phyloP scores from a whole-genome alignment of 2,888 invertebrate genomes.

The Tetragnatha montana region DNA sequence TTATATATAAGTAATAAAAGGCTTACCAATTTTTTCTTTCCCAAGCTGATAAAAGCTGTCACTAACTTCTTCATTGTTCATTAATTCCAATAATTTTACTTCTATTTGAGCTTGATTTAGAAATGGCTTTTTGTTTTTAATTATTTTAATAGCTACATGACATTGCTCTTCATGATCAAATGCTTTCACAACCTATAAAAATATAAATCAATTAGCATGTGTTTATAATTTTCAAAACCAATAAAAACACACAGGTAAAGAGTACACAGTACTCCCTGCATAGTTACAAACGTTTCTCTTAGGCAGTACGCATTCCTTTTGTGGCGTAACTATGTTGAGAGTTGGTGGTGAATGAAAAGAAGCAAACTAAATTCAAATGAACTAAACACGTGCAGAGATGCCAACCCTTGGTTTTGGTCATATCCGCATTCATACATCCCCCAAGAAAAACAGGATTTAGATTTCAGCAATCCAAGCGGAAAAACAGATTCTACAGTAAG shows the following conservation, averaged over 20 bases:
- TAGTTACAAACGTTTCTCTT: no score
- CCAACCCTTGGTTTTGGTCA: not conserved
- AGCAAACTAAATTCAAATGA: no score
- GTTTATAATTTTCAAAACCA: not conserved
- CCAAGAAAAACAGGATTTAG: not conserved
- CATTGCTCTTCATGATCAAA: constrained; percentile 98
- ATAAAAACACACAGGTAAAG: not conserved
- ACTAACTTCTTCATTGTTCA: constrained; percentile 99
- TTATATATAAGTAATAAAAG: no score
- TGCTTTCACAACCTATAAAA: constrained; percentile 90
- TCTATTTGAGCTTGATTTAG: constrained; percentile 99
- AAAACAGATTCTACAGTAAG: no score
- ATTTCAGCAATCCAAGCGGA: no score
- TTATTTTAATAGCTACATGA: constrained; percentile 99
- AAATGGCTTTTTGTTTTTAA: constrained; percentile 99
- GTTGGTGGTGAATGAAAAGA: no score
- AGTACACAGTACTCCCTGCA: no score
- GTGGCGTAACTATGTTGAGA: no score
- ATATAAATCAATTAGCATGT: not conserved
- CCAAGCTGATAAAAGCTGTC: constrained; percentile 99
- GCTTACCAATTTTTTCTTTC: constrained; percentile 78
- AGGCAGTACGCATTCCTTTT: no score
- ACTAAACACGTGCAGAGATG: no score
- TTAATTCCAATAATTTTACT: constrained; percentile 99
- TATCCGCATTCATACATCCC: not conserved